Base-by-base conservation (phyloP, 2,888 invertebrate species). In the Phymatocera aterrima region DNA sequence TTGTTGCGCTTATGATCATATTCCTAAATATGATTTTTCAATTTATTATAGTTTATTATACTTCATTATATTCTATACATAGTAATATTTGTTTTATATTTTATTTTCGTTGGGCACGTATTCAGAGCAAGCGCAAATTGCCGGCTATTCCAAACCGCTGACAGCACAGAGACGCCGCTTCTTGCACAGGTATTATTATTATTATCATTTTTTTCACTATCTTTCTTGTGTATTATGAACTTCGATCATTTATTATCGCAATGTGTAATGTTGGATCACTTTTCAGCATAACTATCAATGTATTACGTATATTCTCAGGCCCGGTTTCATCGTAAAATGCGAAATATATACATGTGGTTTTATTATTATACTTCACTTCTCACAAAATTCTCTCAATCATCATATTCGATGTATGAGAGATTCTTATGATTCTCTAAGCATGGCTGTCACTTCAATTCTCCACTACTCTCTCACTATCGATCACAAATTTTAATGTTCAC, bases 151-250 rank as follows among this genome's bases (percentile, higher is more conserved):
- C 90, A 87, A 90, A 89, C 84, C 87, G 90, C 90, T 90, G 88
- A 90, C 90, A 89, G 89, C 90, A 90, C 89, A 89, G 90, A 90
- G 90, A 89, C 88, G 88, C 85, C 89, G 88, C 90, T 90, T 90
- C 90, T 89, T 89, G 90, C 90, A 90, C 90, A 90, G 90, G 90
- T 90, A 90, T 88, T 86, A 87, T 86, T 86, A 87, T 86, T 84
- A 84, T 85, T 79, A 80, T 82, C n/a, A n/a, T n/a, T n/a, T n/a
- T n/a, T 83, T 82, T 78, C 79, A 70, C 78, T 80, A 78, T 80
- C 79, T 79, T n/a, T n/a, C n/a, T n/a, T n/a, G n/a, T n/a, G n/a
- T 79, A 80, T 64, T 79, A 77, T 61, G 37, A 60, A 72, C 61
- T 77, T 79, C 34, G 79, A 24, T 72, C 70, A 43, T n/a, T 12